Evolutionary conservation across 2,888 invertebrate species (phyloP).

Genomic region (Brachylomia viminalis): DNA sequence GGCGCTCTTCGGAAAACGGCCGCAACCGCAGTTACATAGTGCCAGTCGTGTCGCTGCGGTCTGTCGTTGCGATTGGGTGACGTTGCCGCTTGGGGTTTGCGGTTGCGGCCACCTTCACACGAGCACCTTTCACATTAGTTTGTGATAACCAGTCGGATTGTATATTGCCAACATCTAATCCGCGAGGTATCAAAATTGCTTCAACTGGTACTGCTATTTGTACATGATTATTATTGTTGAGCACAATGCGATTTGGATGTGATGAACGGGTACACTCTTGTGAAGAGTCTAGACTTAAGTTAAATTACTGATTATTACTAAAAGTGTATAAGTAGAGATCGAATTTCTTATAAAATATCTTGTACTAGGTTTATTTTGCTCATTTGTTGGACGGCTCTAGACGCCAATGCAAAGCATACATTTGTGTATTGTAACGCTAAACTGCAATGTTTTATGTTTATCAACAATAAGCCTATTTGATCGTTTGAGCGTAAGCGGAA

Average conservation of each 20-base stretch:
- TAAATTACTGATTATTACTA: slow-evolving; percentile 65
- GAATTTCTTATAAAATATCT: slow-evolving; percentile 67
- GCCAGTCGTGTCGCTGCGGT: neutral
- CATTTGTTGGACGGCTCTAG: slow-evolving; percentile 42
- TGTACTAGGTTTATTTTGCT: slow-evolving; percentile 53
- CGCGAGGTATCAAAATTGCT: slow-evolving; percentile 8
- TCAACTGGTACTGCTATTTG: slow-evolving; percentile 45
- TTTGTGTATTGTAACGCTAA: slow-evolving; percentile 65
- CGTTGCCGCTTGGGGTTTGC: neutral
- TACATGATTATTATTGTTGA: slow-evolving; percentile 47
- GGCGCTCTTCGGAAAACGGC: neutral
- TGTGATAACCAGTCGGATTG: slow-evolving; percentile 28
- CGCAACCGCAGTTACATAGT: neutral
- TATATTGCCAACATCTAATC: slow-evolving; percentile 41
- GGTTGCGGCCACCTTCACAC: neutral
- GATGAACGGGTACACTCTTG: slow-evolving; percentile 81
- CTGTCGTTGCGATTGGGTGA: neutral
- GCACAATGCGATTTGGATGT: slow-evolving; percentile 78
- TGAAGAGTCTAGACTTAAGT: slow-evolving; percentile 76
- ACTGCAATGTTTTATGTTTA: slow-evolving; percentile 64
- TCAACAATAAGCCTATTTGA: slow-evolving; percentile 34
- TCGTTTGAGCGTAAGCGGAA: slow-evolving; percentile 54
- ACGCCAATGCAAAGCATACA: slow-evolving; percentile 61
- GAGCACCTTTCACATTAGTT: neutral
- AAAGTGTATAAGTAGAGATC: slow-evolving; percentile 67